Percentiles rank a stretch among this genome's conserved stretches.
Evolutionary conservation across 2,113 vertebrate species (phyloP).

Genomic region (Xiphophorus hellerii): DNA sequence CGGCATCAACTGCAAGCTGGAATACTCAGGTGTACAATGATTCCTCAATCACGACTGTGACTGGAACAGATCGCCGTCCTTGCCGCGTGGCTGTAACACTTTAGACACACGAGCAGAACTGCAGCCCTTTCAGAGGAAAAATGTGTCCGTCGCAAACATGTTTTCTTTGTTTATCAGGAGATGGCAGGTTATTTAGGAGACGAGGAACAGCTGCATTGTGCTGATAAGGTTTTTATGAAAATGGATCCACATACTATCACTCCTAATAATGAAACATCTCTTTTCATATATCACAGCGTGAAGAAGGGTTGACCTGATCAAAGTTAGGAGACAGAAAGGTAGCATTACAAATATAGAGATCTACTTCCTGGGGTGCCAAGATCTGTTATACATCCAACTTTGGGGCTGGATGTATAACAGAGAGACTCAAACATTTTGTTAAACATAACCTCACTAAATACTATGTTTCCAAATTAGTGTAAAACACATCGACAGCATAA

Average conservation of each 20-base stretch:
- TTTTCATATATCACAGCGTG: conserved; percentile 49
- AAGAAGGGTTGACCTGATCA: conserved; percentile 28
- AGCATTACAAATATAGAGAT: background rate
- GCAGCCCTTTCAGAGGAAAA: conserved; percentile 19
- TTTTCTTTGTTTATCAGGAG: conserved; percentile 53
- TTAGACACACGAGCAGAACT: conserved; percentile 54
- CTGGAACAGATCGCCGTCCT: conserved; percentile 67
- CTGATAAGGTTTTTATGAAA: conserved; percentile 57
- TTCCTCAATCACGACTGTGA: conserved; percentile 66
- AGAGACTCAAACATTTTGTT: too few species aligned
- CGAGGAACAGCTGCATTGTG: conserved; percentile 56
- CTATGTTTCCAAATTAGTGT: too few species aligned
- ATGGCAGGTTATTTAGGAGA: conserved; percentile 66
- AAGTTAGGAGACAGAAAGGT: conserved; percentile 13
- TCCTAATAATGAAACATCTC: conserved; percentile 31
- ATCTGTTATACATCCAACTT: too few species aligned
- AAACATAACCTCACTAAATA: too few species aligned
- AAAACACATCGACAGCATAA: too few species aligned
- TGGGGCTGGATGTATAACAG: too few species aligned
- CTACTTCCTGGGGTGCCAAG: background rate
- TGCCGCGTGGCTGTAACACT: conserved; percentile 47
- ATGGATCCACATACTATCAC: conserved; percentile 35
- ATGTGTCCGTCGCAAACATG: conserved; percentile 42
- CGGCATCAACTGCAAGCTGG: conserved; percentile 50
- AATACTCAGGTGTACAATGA: conserved; percentile 75